A percentile compares a stretch with the other conserved stretches of the same genome.
phyloP scores from a whole-genome alignment of 2,113 vertebrate genomes.

The Oryzias woworae region DNA sequence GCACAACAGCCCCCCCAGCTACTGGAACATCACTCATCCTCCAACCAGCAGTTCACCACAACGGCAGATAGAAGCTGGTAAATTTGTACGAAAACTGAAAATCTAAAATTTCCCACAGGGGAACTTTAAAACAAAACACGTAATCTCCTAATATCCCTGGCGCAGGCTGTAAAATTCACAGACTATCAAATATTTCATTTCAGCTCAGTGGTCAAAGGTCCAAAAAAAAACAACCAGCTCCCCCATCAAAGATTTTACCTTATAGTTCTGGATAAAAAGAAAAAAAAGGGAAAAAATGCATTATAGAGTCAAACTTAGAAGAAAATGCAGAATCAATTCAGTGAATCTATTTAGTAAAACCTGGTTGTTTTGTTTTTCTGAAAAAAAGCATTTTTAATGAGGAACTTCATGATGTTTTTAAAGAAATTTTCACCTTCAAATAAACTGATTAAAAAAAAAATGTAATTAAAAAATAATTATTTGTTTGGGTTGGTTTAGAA shows the following conservation, averaged over 20 bases:
- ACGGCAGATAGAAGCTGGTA: not conserved
- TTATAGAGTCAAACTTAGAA: no score
- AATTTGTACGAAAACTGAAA: not conserved
- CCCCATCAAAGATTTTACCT: conserved; percentile 1
- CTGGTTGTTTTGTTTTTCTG: no score
- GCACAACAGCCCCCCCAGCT: not conserved
- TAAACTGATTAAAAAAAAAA: no score
- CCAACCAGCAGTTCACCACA: not conserved
- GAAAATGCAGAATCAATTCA: no score
- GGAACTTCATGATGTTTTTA: no score
- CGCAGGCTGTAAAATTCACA: not conserved
- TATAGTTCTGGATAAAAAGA: not conserved
- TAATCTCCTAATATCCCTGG: no score
- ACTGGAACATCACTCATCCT: conserved; percentile 1
- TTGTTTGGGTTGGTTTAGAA: no score
- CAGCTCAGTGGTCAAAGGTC: conserved; percentile 26
- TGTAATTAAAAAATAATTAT: no score
- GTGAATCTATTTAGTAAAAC: no score
- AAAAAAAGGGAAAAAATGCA: no score
- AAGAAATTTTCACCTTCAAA: no score
- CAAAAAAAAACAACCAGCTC: conserved; percentile 11
- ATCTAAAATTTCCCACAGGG: not conserved
- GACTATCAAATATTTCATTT: not conserved
- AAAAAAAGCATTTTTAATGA: no score
- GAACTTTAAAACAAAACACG: not conserved